A percentile compares a stretch with the other conserved stretches of the same genome.
Conservation (phyloP, 2,113 vertebrate genomes). For the Toxostoma redivivum region DNA sequence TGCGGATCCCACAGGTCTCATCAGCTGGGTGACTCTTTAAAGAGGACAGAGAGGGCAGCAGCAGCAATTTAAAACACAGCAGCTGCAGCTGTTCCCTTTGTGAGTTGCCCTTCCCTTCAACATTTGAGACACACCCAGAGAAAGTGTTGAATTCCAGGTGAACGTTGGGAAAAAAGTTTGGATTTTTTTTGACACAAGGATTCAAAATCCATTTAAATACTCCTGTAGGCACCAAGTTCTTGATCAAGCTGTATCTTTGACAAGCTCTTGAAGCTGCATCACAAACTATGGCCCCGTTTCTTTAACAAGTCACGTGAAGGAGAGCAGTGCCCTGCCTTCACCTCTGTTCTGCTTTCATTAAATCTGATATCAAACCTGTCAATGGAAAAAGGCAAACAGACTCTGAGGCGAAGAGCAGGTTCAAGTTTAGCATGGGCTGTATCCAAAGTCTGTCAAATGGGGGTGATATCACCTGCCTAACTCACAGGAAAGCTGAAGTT, state of each 20-base stretch:
- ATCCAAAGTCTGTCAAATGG: background rate
- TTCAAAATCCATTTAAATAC: background rate
- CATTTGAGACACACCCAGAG: background rate
- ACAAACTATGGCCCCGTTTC: background rate
- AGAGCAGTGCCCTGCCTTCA: background rate
- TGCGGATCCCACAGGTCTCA: background rate
- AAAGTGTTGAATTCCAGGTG: background rate
- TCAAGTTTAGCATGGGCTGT: background rate
- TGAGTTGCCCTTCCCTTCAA: background rate
- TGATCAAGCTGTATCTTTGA: constrained; percentile 5
- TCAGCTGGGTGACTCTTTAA: background rate
- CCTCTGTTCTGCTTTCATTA: background rate
- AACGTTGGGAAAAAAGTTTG: background rate
- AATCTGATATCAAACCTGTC: background rate
- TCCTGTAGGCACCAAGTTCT: background rate
- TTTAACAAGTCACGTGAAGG: background rate
- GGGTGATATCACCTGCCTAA: background rate
- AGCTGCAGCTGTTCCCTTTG: background rate
- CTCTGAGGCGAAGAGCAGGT: background rate
- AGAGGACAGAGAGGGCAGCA: background rate
- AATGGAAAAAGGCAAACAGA: background rate
- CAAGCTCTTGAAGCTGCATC: background rate
- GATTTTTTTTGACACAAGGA: background rate
- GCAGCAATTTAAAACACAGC: background rate
- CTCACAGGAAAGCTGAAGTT: background rate